Evolutionary conservation across 2,888 invertebrate genomes (phyloP).

Genomic region (Malachius bipustulatus): DNA sequence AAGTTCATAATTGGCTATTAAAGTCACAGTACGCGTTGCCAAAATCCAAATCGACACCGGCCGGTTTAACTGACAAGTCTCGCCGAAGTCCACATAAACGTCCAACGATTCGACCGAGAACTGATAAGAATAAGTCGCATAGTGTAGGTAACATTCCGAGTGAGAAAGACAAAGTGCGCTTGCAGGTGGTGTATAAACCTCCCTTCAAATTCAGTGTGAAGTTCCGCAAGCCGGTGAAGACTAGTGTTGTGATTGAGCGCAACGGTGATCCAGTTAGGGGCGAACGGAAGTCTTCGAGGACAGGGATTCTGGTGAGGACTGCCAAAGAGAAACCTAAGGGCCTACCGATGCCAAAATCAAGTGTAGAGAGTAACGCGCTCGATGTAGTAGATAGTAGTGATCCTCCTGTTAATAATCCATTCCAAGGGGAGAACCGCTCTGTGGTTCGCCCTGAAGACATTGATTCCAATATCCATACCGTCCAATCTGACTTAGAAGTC

Average conservation of each 20-base stretch:
- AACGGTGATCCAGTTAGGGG: conserved; percentile 37
- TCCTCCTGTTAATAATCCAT: conserved; percentile 17
- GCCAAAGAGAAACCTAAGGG: no score
- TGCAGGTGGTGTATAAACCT: conserved; percentile 79
- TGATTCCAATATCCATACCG: conserved; percentile 47
- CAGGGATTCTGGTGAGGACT: conserved; percentile 40
- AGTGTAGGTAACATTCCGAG: conserved; percentile 59
- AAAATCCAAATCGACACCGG: conserved; percentile 76
- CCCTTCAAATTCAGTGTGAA: conserved; percentile 79
- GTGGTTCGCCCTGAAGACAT: conserved; percentile 30
- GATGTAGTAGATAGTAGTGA: background rate
- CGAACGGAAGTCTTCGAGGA: conserved; percentile 28
- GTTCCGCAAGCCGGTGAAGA: conserved; percentile 59
- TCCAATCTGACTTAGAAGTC: conserved; percentile 49
- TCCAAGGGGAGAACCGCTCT: conserved; percentile 16
- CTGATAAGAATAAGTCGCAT: conserved; percentile 46
- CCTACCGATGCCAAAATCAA: conserved; percentile 18
- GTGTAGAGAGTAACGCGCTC: conserved; percentile 19
- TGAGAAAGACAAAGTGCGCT: conserved; percentile 52
- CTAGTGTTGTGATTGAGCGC: conserved; percentile 48
- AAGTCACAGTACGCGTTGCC: conserved; percentile 61
- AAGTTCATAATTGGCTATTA: conserved; percentile 77
- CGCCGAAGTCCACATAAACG: conserved; percentile 42
- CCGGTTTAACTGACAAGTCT: conserved; percentile 49
- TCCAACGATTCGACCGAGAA: conserved; percentile 38